A percentile compares a stretch with the other conserved stretches of the same genome.
Evolutionary conservation across 2,113 vertebrate genomes (phyloP).

Genomic region (Isichthys henryi): DNA sequence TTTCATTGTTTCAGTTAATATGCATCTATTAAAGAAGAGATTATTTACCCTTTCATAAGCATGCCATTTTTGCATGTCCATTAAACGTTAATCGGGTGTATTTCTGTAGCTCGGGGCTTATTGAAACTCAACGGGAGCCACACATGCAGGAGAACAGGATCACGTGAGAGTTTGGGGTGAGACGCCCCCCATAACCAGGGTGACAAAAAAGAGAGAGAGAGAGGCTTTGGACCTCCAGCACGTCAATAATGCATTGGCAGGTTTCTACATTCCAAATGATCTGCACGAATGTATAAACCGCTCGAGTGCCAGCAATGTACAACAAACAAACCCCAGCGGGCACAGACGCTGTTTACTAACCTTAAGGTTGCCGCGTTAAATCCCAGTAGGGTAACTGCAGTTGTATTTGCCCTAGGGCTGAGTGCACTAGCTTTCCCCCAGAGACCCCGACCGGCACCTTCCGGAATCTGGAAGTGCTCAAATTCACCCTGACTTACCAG

Average conservation of each 20-base stretch:
- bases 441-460: neutral
- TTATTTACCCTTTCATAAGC: neutral
- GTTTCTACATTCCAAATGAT: neutral
- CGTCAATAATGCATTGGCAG: neutral
- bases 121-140: neutral
- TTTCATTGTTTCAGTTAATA: conserved; percentile 3
- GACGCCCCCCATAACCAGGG: neutral
- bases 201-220: neutral
- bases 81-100: neutral
- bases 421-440: neutral
- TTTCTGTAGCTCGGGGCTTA: neutral
- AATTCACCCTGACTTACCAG: neutral
- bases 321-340: neutral
- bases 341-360: neutral
- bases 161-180: neutral
- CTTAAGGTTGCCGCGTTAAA: neutral
- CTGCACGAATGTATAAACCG: neutral
- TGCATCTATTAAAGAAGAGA: neutral
- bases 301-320: neutral
- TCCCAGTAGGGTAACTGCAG: neutral
- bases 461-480: neutral
- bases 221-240: neutral
- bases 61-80: neutral
- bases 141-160: neutral
- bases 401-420: neutral